A percentile compares a stretch with the other conserved stretches of the same genome.
These are phyloP conservation scores for Oncorhynchus clarkii DNA, from an alignment of 2,113 vertebrate species.

Conservation along the genomic window DNA sequence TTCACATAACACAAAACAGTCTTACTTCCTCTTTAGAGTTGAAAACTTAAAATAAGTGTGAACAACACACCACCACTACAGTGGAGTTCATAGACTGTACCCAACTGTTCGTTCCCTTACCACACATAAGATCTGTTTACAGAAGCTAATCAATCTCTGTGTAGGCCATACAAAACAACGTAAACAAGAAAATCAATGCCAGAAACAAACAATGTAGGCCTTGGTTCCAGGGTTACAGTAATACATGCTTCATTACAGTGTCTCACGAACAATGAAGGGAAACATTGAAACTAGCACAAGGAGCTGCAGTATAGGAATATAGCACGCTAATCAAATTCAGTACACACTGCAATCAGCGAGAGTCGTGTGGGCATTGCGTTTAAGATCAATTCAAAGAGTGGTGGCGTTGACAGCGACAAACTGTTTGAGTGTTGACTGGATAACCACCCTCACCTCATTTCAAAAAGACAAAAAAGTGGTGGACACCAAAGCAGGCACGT, in stretches of 20 bases:
- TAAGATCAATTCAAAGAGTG: not conserved
- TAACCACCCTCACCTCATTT: constrained; percentile 18
- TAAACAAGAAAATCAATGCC: constrained; percentile 9
- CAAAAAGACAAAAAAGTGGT: constrained; percentile 23
- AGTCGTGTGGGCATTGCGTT: not conserved
- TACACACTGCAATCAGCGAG: not conserved
- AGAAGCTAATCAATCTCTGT: constrained; percentile 7
- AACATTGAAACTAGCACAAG: not conserved
- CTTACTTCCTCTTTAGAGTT: not conserved
- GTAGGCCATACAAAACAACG: not conserved
- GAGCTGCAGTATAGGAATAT: not conserved
- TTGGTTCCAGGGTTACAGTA: not conserved
- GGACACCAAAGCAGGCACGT: constrained; percentile 21
- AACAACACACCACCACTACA: not conserved
- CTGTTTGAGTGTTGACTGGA: not conserved
- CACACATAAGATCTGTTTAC: constrained; percentile 21
- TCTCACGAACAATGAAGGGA: not conserved
- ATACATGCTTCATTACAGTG: not conserved
- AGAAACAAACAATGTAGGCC: constrained; percentile 1
- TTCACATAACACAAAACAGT: not conserved
- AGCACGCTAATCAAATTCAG: not conserved
- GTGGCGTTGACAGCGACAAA: not conserved
- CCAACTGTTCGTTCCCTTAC: constrained; percentile 1
- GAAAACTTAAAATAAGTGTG: not conserved
- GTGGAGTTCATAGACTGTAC: not conserved